These are phyloP conservation scores for Antheraea yamamai DNA, from an alignment of 2,888 invertebrate genomes.

Conservation along the genomic window DNA sequence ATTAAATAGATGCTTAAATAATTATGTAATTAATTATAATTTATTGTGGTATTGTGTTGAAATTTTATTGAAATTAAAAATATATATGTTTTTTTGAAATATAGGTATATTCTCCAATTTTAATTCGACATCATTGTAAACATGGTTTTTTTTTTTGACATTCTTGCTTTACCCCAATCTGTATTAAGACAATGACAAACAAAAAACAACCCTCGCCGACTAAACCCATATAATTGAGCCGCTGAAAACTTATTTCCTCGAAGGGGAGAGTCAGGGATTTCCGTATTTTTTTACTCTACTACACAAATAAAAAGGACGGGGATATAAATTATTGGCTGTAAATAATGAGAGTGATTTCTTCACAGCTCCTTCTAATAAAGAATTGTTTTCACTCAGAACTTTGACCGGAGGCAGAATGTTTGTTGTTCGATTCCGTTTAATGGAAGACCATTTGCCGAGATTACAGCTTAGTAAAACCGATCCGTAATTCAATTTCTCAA, in stretches of 20 bases:
- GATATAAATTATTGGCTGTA: conserved; percentile 11
- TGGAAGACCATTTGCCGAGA: not conserved
- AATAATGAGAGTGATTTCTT: conserved; percentile 6
- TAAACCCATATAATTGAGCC: conserved; percentile 7
- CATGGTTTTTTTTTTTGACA: not conserved
- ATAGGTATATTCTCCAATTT: no score
- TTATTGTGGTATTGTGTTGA: no score
- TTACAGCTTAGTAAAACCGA: not conserved
- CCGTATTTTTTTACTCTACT: not conserved
- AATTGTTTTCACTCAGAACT: conserved; percentile 7
- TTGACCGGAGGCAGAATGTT: conserved; percentile 10
- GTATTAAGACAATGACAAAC: conserved; percentile 6
- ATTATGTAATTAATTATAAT: no score
- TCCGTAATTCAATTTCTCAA: not conserved
- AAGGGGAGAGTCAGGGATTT: not conserved
- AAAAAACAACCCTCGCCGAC: not conserved
- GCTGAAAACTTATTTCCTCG: not conserved
- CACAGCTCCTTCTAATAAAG: conserved; percentile 4
- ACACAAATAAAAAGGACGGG: conserved; percentile 7
- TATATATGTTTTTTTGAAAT: no score
- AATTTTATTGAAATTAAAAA: no score
- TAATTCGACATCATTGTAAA: not conserved
- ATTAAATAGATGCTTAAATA: no score
- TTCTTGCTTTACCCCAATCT: not conserved
- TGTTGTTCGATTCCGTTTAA: not conserved